These are phyloP conservation scores for Clinocottus analis DNA, from an alignment of 2,113 vertebrate species.

Conservation along the genomic window DNA sequence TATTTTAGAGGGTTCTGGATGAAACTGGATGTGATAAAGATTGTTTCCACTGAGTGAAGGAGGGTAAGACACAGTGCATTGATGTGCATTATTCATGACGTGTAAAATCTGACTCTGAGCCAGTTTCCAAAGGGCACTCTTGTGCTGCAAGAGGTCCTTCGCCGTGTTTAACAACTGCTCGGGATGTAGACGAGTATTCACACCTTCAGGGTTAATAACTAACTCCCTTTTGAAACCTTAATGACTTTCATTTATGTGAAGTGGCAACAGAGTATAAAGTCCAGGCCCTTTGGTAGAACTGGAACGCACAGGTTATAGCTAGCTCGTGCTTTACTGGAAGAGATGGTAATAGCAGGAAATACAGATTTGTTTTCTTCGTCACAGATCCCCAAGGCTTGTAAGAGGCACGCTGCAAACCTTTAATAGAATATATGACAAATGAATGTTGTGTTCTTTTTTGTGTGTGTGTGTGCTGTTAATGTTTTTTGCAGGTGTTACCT, in stretches of 20 bases:
- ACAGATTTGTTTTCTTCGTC: background rate
- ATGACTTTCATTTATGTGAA: constrained; percentile 45
- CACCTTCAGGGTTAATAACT: constrained; percentile 64
- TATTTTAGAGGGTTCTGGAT: constrained; percentile 6
- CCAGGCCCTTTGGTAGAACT: constrained; percentile 3
- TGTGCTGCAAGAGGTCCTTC: constrained; percentile 40
- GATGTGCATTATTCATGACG: constrained; percentile 53
- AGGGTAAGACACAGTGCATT: background rate
- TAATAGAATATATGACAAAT: constrained; percentile 9
- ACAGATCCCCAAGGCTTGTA: background rate
- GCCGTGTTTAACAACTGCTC: constrained; percentile 56
- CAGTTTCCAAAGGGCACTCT: constrained; percentile 55
- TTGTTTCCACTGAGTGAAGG: background rate
- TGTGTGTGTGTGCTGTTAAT: constrained; percentile 2
- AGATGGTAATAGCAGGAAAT: constrained; percentile 8
- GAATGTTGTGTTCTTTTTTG: background rate
- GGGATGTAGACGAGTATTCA: constrained; percentile 41
- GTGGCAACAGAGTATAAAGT: constrained; percentile 44
- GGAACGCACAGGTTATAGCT: background rate
- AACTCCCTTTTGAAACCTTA: constrained; percentile 53
- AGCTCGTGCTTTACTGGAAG: constrained; percentile 1
- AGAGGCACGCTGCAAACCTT: background rate
- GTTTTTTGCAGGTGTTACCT: constrained; percentile 35
- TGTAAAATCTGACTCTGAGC: constrained; percentile 41
- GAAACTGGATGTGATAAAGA: background rate